Conservation (phyloP, 2,113 vertebrate genomes). For the Australoheros scitulus region DNA sequence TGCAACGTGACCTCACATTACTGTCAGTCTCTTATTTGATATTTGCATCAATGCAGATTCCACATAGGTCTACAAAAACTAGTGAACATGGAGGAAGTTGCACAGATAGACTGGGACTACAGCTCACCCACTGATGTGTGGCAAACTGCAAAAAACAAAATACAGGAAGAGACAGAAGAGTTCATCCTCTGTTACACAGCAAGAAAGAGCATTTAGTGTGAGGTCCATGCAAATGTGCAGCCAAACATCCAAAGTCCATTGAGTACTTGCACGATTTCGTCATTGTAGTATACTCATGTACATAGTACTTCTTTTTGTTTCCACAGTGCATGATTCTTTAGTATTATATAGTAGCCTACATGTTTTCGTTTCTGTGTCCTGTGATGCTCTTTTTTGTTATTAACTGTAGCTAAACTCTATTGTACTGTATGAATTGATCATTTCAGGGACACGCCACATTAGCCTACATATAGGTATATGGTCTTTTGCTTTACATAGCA, state of each 20-base stretch:
- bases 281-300: not conserved
- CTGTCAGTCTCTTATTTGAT: conserved; percentile 15
- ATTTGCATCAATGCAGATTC: not conserved
- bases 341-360: not conserved
- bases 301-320: not conserved
- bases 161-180: not conserved
- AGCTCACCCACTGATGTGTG: not conserved
- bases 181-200: not conserved
- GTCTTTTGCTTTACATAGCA: not conserved
- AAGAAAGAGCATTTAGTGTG: not conserved
- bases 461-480: not conserved
- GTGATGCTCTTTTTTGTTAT: not conserved
- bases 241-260: not conserved
- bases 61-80: not conserved
- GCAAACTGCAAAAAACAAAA: not conserved
- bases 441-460: not conserved
- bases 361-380: not conserved
- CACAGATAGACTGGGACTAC: not conserved
- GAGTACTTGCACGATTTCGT: not conserved
- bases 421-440: not conserved
- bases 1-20: conserved; percentile 21
- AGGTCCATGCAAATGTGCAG: not conserved
- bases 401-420: not conserved
- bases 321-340: not conserved
- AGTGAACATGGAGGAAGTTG: not conserved